Conservation (phyloP, 1,140 invertebrate species). For the Paralvinella palmiformis region DNA sequence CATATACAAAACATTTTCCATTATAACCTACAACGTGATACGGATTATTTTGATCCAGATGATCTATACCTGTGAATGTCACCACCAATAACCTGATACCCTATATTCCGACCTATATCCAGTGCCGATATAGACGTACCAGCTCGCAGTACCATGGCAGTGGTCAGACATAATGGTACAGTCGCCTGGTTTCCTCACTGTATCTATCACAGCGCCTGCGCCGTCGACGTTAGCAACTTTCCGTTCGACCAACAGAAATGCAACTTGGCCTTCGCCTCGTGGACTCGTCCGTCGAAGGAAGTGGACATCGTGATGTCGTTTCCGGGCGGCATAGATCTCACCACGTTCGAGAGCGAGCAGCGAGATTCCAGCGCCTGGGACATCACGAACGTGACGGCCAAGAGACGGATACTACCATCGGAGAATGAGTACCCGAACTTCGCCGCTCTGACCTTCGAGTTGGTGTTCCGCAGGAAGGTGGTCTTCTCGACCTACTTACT, state of each 20-base stretch:
- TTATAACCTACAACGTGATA: background rate
- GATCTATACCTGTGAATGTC: background rate
- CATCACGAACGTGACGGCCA: background rate
- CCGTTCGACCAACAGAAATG: conserved; percentile 66
- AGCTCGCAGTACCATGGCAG: conserved; percentile 22
- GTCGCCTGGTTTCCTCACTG: conserved; percentile 93
- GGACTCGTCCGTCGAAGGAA: conserved; percentile 57
- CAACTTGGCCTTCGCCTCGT: conserved; percentile 57
- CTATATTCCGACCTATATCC: background rate
- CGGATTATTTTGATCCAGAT: background rate
- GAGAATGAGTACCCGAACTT: conserved; percentile 7
- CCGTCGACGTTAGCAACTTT: conserved; percentile 61
- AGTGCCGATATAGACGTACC: conserved; percentile 22
- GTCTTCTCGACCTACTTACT: conserved; percentile 26
- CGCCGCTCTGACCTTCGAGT: conserved; percentile 12
- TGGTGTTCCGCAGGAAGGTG: conserved; percentile 15
- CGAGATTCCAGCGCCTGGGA: conserved; percentile 5
- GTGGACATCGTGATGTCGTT: conserved; percentile 58
- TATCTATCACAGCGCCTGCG: conserved; percentile 92
- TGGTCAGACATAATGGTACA: conserved; percentile 72
- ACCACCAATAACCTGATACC: background rate
- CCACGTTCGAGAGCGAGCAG: background rate
- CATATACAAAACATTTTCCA: background rate
- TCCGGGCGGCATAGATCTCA: conserved; percentile 23
- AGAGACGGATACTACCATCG: background rate